phyloP scores from a whole-genome alignment of 2,113 vertebrate genomes.

The Lanius collurio region DNA sequence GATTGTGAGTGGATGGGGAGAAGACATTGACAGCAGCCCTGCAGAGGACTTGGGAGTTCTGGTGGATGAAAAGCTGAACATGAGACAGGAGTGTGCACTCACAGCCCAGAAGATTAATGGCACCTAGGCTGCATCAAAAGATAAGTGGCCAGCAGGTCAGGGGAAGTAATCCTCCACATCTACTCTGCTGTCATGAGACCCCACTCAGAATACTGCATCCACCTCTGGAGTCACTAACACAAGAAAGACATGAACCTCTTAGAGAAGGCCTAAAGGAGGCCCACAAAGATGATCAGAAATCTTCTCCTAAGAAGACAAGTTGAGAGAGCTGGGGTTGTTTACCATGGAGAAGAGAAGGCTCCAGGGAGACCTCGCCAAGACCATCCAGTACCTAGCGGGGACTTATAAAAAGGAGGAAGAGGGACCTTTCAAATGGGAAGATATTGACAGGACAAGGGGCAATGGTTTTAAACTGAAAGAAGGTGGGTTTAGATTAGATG shows the following conservation, averaged over 20 bases:
- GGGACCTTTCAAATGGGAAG: background rate
- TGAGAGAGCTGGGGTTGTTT: background rate
- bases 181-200: background rate
- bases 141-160: background rate
- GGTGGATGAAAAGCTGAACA: background rate
- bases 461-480: background rate
- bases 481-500: background rate
- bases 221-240: background rate
- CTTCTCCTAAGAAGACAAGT: background rate
- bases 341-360: background rate
- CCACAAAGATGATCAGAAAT: background rate
- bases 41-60: background rate
- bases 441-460: background rate
- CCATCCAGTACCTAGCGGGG: background rate
- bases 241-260: background rate
- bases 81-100: background rate
- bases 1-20: background rate
- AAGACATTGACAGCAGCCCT: background rate
- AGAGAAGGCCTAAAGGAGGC: background rate
- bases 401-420: background rate
- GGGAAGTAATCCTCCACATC: background rate
- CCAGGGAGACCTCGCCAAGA: background rate
- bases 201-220: background rate
- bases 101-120: background rate
- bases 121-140: background rate